A percentile compares a stretch with the other conserved stretches of the same genome.
These are phyloP conservation scores for Adelognathus sp. DNA, from an alignment of 2,888 invertebrate species.

Conservation along the genomic window DNA sequence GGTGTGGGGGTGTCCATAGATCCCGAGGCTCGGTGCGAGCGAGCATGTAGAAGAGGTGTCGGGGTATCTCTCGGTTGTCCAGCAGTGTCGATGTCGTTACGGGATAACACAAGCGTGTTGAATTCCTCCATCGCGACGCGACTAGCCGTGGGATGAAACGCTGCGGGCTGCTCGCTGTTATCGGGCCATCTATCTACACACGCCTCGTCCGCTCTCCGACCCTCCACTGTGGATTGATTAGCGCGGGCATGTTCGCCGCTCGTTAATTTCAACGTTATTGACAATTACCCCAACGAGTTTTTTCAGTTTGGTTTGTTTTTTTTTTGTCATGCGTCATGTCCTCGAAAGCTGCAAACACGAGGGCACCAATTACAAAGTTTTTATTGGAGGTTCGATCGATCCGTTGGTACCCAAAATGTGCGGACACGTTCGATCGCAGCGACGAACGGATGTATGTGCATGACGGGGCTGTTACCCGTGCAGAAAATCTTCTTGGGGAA, in stretches of 20 bases:
- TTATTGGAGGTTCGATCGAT: not conserved
- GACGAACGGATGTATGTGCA: too few species aligned
- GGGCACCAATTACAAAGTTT: constrained; percentile 6
- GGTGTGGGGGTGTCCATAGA: constrained; percentile 8
- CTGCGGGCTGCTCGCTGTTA: constrained; percentile 43
- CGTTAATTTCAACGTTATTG: constrained; percentile 41
- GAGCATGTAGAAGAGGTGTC: constrained; percentile 47
- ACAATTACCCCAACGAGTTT: constrained; percentile 26
- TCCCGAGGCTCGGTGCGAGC: not conserved
- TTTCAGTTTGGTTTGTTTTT: not conserved
- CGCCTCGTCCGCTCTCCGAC: not conserved
- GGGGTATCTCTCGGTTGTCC: constrained; percentile 50
- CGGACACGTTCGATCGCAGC: not conserved
- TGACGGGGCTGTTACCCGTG: too few species aligned
- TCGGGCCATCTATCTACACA: constrained; percentile 17
- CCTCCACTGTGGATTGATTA: constrained; percentile 34
- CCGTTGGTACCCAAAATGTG: not conserved
- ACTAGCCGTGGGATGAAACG: constrained; percentile 38
- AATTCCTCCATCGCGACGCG: constrained; percentile 49
- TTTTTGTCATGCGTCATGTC: not conserved
- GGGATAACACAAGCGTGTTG: constrained; percentile 42
- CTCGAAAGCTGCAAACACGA: not conserved
- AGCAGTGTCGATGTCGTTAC: constrained; percentile 42
- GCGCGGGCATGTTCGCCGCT: constrained; percentile 15
- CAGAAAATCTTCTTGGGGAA: too few species aligned